Evolutionary conservation across 1,140 invertebrate species (phyloP).

Genomic region (Brachionus sp.): DNA sequence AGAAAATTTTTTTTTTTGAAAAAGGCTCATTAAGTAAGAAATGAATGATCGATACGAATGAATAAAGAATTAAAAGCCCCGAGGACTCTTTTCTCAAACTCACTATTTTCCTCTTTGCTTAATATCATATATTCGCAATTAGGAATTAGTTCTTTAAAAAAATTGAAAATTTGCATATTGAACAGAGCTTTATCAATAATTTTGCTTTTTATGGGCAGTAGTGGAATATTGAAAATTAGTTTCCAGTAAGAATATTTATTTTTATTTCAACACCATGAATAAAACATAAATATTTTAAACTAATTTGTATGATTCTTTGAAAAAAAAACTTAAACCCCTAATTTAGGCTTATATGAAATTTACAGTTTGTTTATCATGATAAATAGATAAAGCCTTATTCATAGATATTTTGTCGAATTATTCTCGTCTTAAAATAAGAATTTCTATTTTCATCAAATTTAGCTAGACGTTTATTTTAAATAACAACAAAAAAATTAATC

Average conservation of each 20-base stretch:
- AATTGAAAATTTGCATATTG: neutral
- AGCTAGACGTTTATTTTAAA: constrained; percentile 29
- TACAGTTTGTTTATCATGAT: neutral
- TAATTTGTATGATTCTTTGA: neutral
- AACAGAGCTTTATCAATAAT: neutral
- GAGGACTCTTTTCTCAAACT: neutral
- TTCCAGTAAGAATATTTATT: constrained; percentile 3
- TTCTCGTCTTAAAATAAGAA: constrained; percentile 2
- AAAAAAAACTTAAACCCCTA: neutral
- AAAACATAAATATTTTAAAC: neutral
- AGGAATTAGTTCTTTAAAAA: neutral
- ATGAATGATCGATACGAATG: neutral
- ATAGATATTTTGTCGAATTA: neutral
- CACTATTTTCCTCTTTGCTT: neutral
- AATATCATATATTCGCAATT: neutral
- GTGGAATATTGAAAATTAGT: neutral
- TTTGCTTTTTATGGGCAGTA: neutral
- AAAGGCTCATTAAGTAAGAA: neutral
- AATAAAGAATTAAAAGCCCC: neutral
- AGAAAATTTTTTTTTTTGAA: neutral
- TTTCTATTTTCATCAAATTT: constrained; percentile 11
- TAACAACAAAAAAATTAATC: constrained; percentile 18
- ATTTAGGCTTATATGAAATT: neutral
- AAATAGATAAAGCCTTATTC: neutral
- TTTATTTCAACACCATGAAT: constrained; percentile 23